phyloP scores from a whole-genome alignment of 2,113 vertebrate genomes.

The Sinocyclocheilus rhinocerous region DNA sequence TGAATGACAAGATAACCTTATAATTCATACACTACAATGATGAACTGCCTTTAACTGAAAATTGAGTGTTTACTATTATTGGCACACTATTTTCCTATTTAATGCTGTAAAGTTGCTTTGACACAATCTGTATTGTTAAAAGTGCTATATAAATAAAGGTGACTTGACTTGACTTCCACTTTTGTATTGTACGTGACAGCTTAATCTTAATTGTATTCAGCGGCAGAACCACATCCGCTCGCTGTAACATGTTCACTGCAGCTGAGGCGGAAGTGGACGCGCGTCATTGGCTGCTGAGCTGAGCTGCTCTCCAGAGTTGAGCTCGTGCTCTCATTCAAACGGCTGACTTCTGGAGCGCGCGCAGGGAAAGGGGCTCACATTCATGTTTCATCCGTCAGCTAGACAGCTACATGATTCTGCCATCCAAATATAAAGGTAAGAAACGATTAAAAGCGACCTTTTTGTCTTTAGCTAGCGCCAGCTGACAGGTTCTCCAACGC shows the following conservation, averaged over 20 bases:
- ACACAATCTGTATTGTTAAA: too few relatives aligned
- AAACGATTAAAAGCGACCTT: background rate
- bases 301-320: background rate
- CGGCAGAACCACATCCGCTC: conserved; percentile 5
- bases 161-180: too few relatives aligned
- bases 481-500: background rate
- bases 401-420: background rate
- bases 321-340: conserved; percentile 38
- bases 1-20: too few relatives aligned
- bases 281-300: conserved; percentile 14
- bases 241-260: background rate
- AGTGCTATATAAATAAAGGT: too few relatives aligned
- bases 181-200: background rate
- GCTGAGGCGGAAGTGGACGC: conserved; percentile 1
- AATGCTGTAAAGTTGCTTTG: too few relatives aligned
- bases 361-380: conserved; percentile 5
- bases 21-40: too few relatives aligned
- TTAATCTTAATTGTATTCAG: background rate
- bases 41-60: too few relatives aligned
- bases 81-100: too few relatives aligned
- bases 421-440: background rate
- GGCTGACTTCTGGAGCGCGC: conserved; percentile 21
- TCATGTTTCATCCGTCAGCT: background rate
- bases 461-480: background rate
- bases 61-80: too few relatives aligned